Percentiles rank a stretch among this genome's conserved stretches.
phyloP scores from a whole-genome alignment of 2,113 vertebrate genomes.

The Calidris pugnax region DNA sequence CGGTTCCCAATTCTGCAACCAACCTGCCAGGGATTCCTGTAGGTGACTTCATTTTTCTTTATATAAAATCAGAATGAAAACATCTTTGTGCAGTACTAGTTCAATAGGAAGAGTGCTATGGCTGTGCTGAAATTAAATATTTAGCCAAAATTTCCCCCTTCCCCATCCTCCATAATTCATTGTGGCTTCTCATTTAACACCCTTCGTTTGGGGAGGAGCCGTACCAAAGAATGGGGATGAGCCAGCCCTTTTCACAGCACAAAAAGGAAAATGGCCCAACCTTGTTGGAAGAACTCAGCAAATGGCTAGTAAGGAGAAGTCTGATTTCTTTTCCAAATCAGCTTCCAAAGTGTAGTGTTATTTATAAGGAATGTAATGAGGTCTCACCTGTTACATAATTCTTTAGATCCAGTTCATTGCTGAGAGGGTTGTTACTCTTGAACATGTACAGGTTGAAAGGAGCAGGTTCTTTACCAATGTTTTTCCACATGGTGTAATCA shows the following conservation, averaged over 20 bases:
- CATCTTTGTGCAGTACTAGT: background rate
- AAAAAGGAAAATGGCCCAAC: background rate
- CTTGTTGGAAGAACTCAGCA: background rate
- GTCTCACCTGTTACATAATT: constrained; percentile 96
- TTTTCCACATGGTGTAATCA: constrained; percentile 95
- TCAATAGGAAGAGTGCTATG: background rate
- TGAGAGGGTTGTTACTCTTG: constrained; percentile 99
- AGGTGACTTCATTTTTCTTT: background rate
- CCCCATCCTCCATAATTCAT: background rate
- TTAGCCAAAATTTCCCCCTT: background rate
- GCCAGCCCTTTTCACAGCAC: background rate
- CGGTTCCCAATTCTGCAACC: background rate
- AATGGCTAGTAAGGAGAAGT: background rate
- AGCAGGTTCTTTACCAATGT: constrained; percentile 90
- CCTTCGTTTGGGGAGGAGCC: background rate
- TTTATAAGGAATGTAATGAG: background rate
- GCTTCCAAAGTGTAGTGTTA: background rate
- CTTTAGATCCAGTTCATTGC: constrained; percentile 94
- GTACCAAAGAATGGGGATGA: background rate
- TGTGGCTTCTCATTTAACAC: background rate
- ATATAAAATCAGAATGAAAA: background rate
- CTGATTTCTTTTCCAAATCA: background rate
- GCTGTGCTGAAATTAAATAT: background rate
- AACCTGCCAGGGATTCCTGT: background rate
- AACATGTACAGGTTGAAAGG: constrained; percentile 99